Base-by-base conservation (phyloP, 2,888 invertebrate genomes). In the Odontomyia ornata region DNA sequence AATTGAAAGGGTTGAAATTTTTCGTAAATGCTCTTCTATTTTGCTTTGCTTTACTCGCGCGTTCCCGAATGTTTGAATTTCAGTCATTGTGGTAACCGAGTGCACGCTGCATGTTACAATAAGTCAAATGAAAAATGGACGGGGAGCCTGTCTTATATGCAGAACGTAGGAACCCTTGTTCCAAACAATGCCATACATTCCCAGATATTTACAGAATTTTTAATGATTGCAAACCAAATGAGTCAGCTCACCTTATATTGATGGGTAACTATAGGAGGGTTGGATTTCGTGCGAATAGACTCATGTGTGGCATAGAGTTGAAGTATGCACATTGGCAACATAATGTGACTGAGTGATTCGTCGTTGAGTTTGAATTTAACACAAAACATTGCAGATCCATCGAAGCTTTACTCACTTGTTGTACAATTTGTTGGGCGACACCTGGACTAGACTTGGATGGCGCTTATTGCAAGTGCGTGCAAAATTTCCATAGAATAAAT, bases 161-260 rank as follows among this genome's bases (percentile, higher is more conserved):
- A 46, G 30, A 46, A 27, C 30, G 23, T n/a, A 23, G 1, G 25
- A 47, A 69, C 69, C 69, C 69, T 69, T 30, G 69, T 18, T 69
- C 23, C 25, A 11, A 73, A 73, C 73, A 73, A 73, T 36, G 57
- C 73, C 73, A 60, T n/a, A n/a, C 57, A 73, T 73, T 73, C 73
- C 57, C 73, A 57, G 73, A 73, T 73, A 73, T 73, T 73, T 60
- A 36, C 73, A 60, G 60, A 73, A 73, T 60, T 73, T 72, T 57
- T 73, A 73, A 73, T 73, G 73, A 73, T 47, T 60, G 23, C 73
- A 57, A 73, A 36, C 30, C 73, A 43, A 73, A 36, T 73, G 73
- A 73, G 60, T 73, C 73, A 73, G 23, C 30, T n/a, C n/a, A n/a
- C n/a, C n/a, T n/a, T n/a, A n/a, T 57, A 57, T 36, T 13, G 25